Base-by-base conservation (phyloP, 2,797 vertebrate species). In the Otolemur crassicaudatus region DNA sequence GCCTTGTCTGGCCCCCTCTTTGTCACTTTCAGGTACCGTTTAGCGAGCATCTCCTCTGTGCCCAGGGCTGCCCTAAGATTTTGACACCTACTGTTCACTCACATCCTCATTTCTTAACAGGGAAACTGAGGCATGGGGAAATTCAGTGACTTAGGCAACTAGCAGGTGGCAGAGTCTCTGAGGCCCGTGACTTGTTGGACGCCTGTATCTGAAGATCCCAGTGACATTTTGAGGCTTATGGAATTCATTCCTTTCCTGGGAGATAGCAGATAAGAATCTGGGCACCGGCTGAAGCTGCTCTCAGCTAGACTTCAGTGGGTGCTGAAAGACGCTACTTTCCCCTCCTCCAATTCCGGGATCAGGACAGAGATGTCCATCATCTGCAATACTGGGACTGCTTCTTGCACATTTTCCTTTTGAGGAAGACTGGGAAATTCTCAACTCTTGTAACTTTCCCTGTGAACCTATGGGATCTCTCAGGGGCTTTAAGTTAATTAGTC, bases 401-500 rank as follows among this genome's bases (percentile, higher is more conserved):
- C 97, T 94, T 92, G 91, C 92, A 89, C 56, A 22, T 79, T 95
- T 92, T 80, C 40, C 95, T 96, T 95, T 94, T 84, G 94, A 97
- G 96, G 91, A 95, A 96, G 86, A 94, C 87, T 60, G 94, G 95
- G 81, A 95, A 90, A 96, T 85, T 97, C 95, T 96, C 56, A 7
- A 83, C 75, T 88, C 7, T 0, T 87, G 94, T 80, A 63, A 65
- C 93, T 84, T 94, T 92, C 69, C 97, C 95, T 94, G 86, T 96
- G 96, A 97, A 95, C 80, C 94, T 63, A 3, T 0, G 0, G 86
- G 76, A 96, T 97, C 89, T 98, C 96, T 97, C 97, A 89, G 65
- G 95, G 93, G 96, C 89, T 97, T 97, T 93, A 95, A 96, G 89
- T 97, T 96, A 97, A 97, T 97, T 95, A 90, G 10, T 97, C 96